Evolutionary conservation across 37 sponge, comb jelly and placozoan genomes (phyloP).

Genomic region (Mnemiopsis leidyi): DNA sequence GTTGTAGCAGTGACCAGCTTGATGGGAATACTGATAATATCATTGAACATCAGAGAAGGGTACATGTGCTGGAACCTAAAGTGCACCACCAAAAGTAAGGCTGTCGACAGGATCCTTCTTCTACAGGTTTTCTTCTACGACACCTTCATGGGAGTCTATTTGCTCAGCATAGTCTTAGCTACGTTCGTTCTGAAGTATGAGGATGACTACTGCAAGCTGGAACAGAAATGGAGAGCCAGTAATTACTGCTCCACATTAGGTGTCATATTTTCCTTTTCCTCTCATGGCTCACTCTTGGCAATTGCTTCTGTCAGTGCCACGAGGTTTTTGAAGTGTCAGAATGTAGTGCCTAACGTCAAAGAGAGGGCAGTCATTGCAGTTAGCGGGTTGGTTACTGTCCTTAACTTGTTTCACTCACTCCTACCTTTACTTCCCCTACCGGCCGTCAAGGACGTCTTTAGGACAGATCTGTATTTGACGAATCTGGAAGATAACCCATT

Average conservation of each 20-base stretch:
- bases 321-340: not conserved
- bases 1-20: not conserved
- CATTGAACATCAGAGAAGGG: not conserved
- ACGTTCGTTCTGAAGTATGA: not conserved
- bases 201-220: not conserved
- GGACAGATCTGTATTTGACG: not conserved
- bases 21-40: not conserved
- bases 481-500: not conserved
- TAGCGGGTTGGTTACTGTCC: not conserved
- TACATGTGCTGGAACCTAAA: not conserved
- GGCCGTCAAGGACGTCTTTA: not conserved
- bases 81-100: not conserved
- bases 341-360: not conserved
- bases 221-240: slow-evolving; percentile 23
- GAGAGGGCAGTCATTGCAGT: not conserved
- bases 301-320: not conserved
- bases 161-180: not conserved
- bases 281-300: not conserved
- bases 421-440: not conserved
- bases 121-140: not conserved
- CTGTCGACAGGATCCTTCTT: not conserved
- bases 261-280: not conserved
- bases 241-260: not conserved
- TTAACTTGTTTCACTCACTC: not conserved
- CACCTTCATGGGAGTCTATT: slow-evolving; percentile 17